Conservation (phyloP, 2,797 vertebrate species). For the Characodon lateralis region DNA sequence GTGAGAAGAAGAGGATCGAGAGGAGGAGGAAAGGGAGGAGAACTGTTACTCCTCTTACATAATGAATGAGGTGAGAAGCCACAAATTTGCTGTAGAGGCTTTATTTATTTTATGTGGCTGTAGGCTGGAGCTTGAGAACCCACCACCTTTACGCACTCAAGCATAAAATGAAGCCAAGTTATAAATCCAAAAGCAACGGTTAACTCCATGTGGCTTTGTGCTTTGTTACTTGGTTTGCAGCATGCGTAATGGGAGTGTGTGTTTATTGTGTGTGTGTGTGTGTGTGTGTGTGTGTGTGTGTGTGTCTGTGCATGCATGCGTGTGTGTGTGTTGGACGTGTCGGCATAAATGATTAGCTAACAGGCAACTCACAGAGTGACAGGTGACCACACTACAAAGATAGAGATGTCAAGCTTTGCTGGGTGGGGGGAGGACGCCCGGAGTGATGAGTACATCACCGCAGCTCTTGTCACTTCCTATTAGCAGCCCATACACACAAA, state of each 20-base stretch:
- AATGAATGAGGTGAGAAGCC: slow-evolving; percentile 72
- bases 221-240: background rate
- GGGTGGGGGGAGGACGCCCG: slow-evolving; percentile 53
- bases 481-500: slow-evolving; percentile 61
- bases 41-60: slow-evolving; percentile 71
- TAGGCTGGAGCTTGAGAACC: slow-evolving; percentile 23
- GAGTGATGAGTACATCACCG: slow-evolving; percentile 70
- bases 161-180: background rate
- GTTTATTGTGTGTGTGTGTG: slow-evolving; percentile 13
- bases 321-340: slow-evolving; percentile 15
- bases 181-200: background rate
- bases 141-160: slow-evolving; percentile 2
- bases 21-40: slow-evolving; percentile 33
- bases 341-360: slow-evolving; percentile 56
- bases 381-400: slow-evolving; percentile 75
- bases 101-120: slow-evolving; percentile 41
- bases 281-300: slow-evolving; percentile 14
- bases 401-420: slow-evolving; percentile 75
- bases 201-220: background rate
- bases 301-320: slow-evolving; percentile 10
- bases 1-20: slow-evolving; percentile 26
- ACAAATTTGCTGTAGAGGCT: slow-evolving; percentile 51
- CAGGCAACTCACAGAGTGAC: slow-evolving; percentile 67
- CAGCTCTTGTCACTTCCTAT: slow-evolving; percentile 78
- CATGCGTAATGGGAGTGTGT: background rate